Evolutionary conservation across 1,140 invertebrate species (phyloP).

Genomic region (Choristoneura fumiferana): DNA sequence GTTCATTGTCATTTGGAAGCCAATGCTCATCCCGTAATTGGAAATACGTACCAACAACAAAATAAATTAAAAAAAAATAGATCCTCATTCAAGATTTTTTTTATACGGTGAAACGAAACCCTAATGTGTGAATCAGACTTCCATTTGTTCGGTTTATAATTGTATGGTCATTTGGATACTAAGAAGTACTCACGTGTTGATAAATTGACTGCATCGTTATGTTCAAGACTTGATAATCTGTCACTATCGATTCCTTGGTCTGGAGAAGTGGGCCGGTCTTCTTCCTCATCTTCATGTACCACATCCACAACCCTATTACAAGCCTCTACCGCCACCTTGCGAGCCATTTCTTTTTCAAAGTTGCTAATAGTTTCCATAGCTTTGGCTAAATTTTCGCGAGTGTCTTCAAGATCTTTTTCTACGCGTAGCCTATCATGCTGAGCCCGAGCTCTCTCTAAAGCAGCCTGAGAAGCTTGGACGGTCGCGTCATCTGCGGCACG

Average conservation of each 20-base stretch:
- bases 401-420: conserved; percentile 69
- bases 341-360: conserved; percentile 60
- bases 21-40: no score
- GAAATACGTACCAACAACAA: no score
- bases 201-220: conserved; percentile 60
- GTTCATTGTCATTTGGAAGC: no score
- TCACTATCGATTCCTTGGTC: conserved; percentile 81
- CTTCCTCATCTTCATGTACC: conserved; percentile 44
- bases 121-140: no score
- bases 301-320: conserved; percentile 52
- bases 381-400: conserved; percentile 49
- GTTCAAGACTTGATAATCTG: conserved; percentile 78
- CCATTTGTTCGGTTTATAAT: no score
- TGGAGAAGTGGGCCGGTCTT: conserved; percentile 74
- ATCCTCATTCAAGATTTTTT: no score
- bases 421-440: conserved; percentile 65
- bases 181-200: conserved; percentile 61
- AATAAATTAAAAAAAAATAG: no score
- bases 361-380: conserved; percentile 52
- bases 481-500: conserved; percentile 71
- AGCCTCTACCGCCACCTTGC: conserved; percentile 43
- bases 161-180: no score
- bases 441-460: conserved; percentile 68
- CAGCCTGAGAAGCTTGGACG: conserved; percentile 72
- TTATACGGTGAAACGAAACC: no score